Conservation (phyloP, 2,797 vertebrate species). For the Coregonus ussuriensis region DNA sequence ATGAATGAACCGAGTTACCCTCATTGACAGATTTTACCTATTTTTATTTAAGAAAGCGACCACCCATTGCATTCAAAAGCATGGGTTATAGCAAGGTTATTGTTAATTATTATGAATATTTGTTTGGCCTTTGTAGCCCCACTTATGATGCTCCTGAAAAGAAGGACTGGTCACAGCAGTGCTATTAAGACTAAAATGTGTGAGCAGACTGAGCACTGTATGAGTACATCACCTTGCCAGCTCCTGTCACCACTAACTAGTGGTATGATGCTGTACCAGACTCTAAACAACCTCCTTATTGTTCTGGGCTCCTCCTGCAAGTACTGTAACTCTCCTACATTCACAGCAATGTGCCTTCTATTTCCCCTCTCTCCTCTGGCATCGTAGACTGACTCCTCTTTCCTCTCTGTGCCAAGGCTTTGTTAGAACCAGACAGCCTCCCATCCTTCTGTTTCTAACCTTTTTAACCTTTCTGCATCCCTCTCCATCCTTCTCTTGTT, state of each 20-base stretch:
- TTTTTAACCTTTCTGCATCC: slow-evolving; percentile 53
- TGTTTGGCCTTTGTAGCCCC: background rate
- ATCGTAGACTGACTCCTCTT: background rate
- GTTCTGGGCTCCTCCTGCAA: background rate
- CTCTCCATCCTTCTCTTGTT: slow-evolving; percentile 45
- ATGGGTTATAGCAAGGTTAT: background rate
- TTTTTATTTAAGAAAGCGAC: background rate
- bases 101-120: background rate
- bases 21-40: background rate
- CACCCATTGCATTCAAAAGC: too few species aligned
- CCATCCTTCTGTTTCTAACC: slow-evolving; percentile 55
- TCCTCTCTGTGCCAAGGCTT: background rate
- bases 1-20: slow-evolving; percentile 11
- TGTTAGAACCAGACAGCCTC: background rate
- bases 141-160: background rate
- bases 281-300: background rate
- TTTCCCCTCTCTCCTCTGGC: background rate
- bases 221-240: background rate
- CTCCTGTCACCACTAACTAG: too few species aligned
- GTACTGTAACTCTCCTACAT: background rate
- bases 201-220: background rate
- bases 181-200: background rate
- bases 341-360: background rate
- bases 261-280: too few species aligned
- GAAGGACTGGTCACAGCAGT: background rate